These are phyloP conservation scores for Spicauda simplicius DNA, from an alignment of 2,888 invertebrate species.

Conservation along the genomic window DNA sequence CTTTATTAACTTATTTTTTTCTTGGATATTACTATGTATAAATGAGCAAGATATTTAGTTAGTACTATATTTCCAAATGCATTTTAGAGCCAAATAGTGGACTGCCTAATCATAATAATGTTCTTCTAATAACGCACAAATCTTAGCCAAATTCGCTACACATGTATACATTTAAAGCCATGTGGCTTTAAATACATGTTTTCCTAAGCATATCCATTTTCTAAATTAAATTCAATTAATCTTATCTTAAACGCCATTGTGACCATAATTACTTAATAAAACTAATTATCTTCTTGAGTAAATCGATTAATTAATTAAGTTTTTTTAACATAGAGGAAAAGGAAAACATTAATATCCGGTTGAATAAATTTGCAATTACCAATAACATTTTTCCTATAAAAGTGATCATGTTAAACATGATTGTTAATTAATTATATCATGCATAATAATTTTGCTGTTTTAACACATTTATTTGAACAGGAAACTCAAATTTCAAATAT, in stretches of 20 bases:
- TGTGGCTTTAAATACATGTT: too few relatives aligned
- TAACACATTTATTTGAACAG: background rate
- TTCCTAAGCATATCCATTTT: too few relatives aligned
- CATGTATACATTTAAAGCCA: too few relatives aligned
- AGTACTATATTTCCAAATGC: too few relatives aligned
- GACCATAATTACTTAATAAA: background rate
- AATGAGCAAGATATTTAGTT: too few relatives aligned
- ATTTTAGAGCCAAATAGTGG: too few relatives aligned
- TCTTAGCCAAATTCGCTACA: too few relatives aligned
- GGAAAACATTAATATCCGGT: constrained; percentile 10
- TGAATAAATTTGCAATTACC: constrained; percentile 12
- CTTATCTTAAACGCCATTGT: background rate
- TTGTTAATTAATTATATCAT: background rate
- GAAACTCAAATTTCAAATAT: background rate
- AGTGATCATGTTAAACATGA: background rate
- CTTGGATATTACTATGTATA: background rate
- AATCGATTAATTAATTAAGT: background rate
- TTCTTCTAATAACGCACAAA: too few relatives aligned
- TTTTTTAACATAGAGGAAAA: background rate
- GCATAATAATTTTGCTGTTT: background rate
- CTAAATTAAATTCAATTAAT: constrained; percentile 5
- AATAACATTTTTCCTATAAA: background rate
- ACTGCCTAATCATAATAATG: too few relatives aligned
- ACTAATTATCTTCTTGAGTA: background rate
- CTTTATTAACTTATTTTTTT: background rate